Base-by-base conservation (phyloP, 1,140 invertebrate genomes). In the Drosophila navojoa region DNA sequence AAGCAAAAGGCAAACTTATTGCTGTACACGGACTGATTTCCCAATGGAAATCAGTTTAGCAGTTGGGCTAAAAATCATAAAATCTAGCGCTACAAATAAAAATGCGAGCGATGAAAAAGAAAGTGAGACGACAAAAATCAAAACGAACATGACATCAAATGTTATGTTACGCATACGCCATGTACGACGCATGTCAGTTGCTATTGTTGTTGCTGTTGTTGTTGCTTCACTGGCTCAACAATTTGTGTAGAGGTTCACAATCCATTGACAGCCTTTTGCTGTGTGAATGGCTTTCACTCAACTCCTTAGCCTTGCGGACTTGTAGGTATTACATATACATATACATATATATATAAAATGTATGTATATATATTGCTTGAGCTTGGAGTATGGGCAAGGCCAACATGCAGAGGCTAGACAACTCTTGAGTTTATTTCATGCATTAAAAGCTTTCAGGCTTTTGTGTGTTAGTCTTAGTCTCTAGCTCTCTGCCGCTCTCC, bases 31-130 rank as follows among this genome's bases (percentile, higher is more conserved):
- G 58, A 76, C 68, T 87, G 82, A 87, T 87, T 87, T 87, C 82
- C 82, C 76, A 54, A 72, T 76, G 82, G 82, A 87, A 87, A 87
- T 87, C 82, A 87, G 84, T 87, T 87, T 89, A 87, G 72, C 63
- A 72, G 75, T 79, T 73, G 57, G 59, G 61, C 71, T 62, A 54
- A 74, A 70, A 82, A 86, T 79, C 79, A 87, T 82, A 86, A 86
- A 86, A 77, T 87, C 27, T 74, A 77, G 67, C 53, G 77, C 77
- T 76, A 76, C 80, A 84, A 84, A 84, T 84, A 79, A 84, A 84
- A 53, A 38, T 49, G 64, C 57, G 72, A 73, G 67, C 73, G 72
- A 81, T 81, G 61, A 76, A 79, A 79, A 59, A 64, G 60, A 81
- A 71, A 60, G 50, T 49, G 29, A 22, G 44, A 63, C 11, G 52